Base-by-base conservation (phyloP, 2,888 invertebrate genomes). In the Formica aserva region DNA sequence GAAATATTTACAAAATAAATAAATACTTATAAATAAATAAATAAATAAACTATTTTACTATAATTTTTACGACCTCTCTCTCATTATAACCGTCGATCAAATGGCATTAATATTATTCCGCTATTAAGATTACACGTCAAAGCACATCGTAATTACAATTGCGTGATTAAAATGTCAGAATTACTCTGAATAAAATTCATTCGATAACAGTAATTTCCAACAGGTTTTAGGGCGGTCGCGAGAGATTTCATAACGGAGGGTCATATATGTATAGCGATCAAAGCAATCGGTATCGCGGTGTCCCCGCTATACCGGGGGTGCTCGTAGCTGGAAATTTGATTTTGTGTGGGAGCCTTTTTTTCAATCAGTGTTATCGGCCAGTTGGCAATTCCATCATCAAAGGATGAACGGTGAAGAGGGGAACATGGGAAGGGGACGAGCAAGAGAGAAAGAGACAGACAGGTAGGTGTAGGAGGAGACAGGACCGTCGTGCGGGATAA, bases 361-460 rank as follows among this genome's bases (percentile, higher is more conserved):
- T 92, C 92, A 92, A 92, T 92, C 91, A 91, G 90, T 91, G 88
- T 91, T 92, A 92, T 92, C 92, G 91, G 90, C 87, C 89, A 86
- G 86, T 92, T 89, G 90, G 89, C 92, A 91, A 90, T 90, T 90
- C 90, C 89, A 88, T 87, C 87, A 83, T 83, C 82, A 57, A 82
- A 86, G 85, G 77, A 80, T 74, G 83, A 63, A 85, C 81, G 84
- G 83, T 83, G 82, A 83, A 77, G 76, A 55, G 75, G 71, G 26
- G 38, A 29, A 11, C 9, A 57, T 5, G 60, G 52, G 15, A 1
- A 13, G 76, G 57, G 62, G 32, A 48, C n/a, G 35, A 62, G 35
- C 52, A 55, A 22, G 55, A 67, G 67, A 48, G 55, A 41, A 52
- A 69, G 66, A 55, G 35, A 32, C 18, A 29, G 71, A 41, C n/a